Evolutionary conservation across 2,113 vertebrate genomes (phyloP), one percentile per base, ranked within the genome.

Genomic region (Cryptomyrus ogoouensis): DNA sequence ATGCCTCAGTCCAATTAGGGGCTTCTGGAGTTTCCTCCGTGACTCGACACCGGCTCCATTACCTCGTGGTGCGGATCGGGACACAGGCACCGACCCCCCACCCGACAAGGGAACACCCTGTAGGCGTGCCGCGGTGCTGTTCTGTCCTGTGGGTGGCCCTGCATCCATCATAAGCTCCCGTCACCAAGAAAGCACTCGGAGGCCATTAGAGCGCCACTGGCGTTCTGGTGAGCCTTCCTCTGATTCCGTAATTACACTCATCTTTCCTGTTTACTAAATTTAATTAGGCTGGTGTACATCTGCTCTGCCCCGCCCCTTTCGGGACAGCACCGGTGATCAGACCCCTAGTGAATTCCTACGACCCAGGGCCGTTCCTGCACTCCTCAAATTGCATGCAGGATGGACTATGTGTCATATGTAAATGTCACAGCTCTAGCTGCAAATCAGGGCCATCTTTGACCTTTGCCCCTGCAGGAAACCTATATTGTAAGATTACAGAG

Each of bases 401-500:
- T 7, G 15, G 12, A 39, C 70, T 24, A 19, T 17, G 74, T 80
- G 74, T 39, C 74, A 42, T 80, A 5, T 1, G 35, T 35, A 80
- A 80, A 80, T 19, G 12, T 42, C 6, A 15, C 74, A 42, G 35
- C 2, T 80, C 74, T 80, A 80, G 0, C 15, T 80, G 74, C 31
- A 80, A 35, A 80, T 80, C 35, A 80, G 74, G 35, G 35, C 35
- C 35, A 42, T 80, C 74, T 80, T 80, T 80, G 74, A 80, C 83
- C 24, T 84, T 47, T 84, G 42, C 47, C 44, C 44, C 15, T 10
- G 42, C 17, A 84, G 83, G 83, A 84, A 84, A 84, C 44, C 27
- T 80, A 42, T 80, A 80, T 80, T 80, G 74, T 42, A 80, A 80
- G 74, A 80, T 80, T 80, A 80, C 74, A 80, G 74, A 80, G 74